Base-by-base conservation (phyloP, 2,113 vertebrate species). In the Ranitomeya imitator region DNA sequence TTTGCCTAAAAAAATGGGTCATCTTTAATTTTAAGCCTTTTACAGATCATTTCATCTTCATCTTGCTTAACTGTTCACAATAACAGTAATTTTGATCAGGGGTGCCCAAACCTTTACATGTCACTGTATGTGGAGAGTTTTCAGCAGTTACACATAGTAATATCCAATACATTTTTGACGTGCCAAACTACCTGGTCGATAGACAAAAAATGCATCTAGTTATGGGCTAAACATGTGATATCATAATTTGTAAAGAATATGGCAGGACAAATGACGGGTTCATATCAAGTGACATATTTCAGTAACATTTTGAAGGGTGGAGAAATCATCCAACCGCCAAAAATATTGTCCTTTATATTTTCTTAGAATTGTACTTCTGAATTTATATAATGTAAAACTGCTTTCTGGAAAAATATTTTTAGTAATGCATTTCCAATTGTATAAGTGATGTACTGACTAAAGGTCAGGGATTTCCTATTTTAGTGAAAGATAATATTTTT, bases 381-480 rank as follows among this genome's bases (percentile, higher is more conserved):
- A 76, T 76, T 19, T 19, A 19, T 76, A 45, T 73, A 0, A n/a
- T 73, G 6, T 76, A 73, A 76, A 19, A 76, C 37, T 45, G 7
- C 16, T 76, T 1, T 19, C 37, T 18, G 37, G 7, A 76, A 76
- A 74, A 31, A 76, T 76, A 74, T 74, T 76, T 76, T 76, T 52
- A 18, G 37, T 51, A 16, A 76, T 19, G 37, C 18, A 11, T 76
- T 76, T 52, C 45, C 45, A 76, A 45, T 4, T 31, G 52, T 10
- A 19, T 76, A 10, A 76, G 16, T 19, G 26, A 45, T 74, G 31
- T 45, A 74, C 31, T 51, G 71, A 19, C 14, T 52, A 76, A 76
- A 76, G 73, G 73, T 76, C 73, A 76, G 16, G 71, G 37, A 76
- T 76, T 76, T 76, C 73, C 73, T 21, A 76, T 76, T 16, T 80